These are phyloP conservation scores for Drosophila gunungcola DNA, from an alignment of 1,140 invertebrate species.

Conservation along the genomic window DNA sequence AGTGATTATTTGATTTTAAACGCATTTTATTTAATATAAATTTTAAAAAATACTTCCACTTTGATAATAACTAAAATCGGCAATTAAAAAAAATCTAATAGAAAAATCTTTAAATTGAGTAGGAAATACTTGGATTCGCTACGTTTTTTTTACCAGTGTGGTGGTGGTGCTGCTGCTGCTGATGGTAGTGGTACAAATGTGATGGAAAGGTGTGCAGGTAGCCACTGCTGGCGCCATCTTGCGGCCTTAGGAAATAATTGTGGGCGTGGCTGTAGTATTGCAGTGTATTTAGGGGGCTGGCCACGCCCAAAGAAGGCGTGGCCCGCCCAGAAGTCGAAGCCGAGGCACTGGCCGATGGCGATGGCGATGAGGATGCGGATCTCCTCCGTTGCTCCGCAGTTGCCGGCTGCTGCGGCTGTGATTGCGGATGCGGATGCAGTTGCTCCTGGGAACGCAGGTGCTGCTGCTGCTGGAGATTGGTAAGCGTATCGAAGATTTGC, in stretches of 20 bases:
- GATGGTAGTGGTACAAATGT: slow-evolving; percentile 56
- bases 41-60: too few relatives aligned
- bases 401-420: slow-evolving; percentile 66
- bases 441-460: slow-evolving; percentile 68
- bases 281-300: slow-evolving; percentile 45
- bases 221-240: slow-evolving; percentile 50
- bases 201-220: slow-evolving; percentile 77
- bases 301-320: slow-evolving; percentile 67
- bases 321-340: slow-evolving; percentile 69
- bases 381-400: slow-evolving; percentile 51
- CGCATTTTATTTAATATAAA: too few relatives aligned
- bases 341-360: slow-evolving; percentile 67
- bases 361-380: slow-evolving; percentile 77
- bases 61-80: too few relatives aligned
- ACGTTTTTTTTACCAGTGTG: too few relatives aligned
- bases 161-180: slow-evolving; percentile 41
- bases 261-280: slow-evolving; percentile 66
- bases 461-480: slow-evolving; percentile 87
- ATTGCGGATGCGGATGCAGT: slow-evolving; percentile 85
- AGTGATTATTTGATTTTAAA: too few relatives aligned
- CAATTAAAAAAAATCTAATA: too few relatives aligned
- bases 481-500: slow-evolving; percentile 92
- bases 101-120: too few relatives aligned
- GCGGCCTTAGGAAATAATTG: slow-evolving; percentile 69
- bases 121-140: too few relatives aligned